A percentile compares a stretch with the other conserved stretches of the same genome.
Evolutionary conservation across 2,888 invertebrate species (phyloP).

Genomic region (Zaprionus obscuricornis): DNA sequence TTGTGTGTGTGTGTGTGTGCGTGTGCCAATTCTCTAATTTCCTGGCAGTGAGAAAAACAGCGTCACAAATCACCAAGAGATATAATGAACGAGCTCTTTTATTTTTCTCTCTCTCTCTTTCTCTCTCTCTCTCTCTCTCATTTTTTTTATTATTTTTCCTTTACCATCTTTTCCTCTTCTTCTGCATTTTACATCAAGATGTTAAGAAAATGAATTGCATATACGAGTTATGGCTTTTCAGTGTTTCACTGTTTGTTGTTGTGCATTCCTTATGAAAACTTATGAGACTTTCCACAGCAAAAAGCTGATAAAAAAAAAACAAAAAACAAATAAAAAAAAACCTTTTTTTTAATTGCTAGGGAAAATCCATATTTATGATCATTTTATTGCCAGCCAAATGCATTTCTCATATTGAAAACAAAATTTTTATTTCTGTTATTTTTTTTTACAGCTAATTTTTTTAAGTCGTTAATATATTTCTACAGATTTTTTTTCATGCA

Average conservation of each 20-base stretch:
- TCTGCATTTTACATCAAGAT: constrained; percentile 22
- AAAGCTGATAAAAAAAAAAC: too few species aligned
- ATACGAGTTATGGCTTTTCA: constrained; percentile 20
- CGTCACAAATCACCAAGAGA: constrained; percentile 61
- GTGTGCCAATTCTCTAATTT: constrained; percentile 67
- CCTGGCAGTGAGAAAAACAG: constrained; percentile 51
- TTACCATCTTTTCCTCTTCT: background rate
- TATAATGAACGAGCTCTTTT: constrained; percentile 35
- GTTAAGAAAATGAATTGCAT: constrained; percentile 39
- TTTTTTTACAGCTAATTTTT: too few species aligned
- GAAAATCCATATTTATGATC: too few species aligned
- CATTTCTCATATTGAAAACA: too few species aligned
- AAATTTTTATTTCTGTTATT: too few species aligned
- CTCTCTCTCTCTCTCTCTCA: constrained; percentile 11
- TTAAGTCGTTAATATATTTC: too few species aligned
- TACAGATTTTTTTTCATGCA: too few species aligned
- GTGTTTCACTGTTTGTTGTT: too few species aligned
- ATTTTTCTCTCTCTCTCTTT: background rate
- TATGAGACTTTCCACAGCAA: constrained; percentile 9
- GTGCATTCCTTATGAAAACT: constrained; percentile 12
- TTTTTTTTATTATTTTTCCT: background rate
- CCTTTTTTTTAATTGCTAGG: too few species aligned
- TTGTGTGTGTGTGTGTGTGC: constrained; percentile 16
- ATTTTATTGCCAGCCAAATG: too few species aligned
- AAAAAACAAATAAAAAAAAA: too few species aligned